Evolutionary conservation across 2,888 invertebrate genomes (phyloP), one percentile per base, ranked within the genome.

Genomic region (Caenorhabditis sp.): DNA sequence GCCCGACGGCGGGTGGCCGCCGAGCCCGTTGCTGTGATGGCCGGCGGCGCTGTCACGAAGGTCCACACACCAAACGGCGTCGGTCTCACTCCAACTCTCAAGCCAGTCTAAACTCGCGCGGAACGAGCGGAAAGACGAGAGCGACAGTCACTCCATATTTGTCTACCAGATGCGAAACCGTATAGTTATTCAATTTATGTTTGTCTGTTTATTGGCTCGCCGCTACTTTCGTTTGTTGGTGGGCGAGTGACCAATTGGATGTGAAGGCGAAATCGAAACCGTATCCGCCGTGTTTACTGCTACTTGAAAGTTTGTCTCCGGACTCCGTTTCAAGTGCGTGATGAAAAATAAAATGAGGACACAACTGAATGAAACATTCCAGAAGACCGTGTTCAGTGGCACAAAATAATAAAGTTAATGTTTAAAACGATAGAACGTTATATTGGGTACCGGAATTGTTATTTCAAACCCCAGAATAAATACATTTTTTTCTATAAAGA

Each of bases 151-250:
- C 55, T 32, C 77, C 77, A 28, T 78, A 78, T 78, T 78, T 78
- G 78, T 58, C 69, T 78, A 78, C 78, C 64, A 78, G 78, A 78
- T 70, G 78, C 71, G 70, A 79, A 79, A 79, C 79, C 79, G 79
- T 79, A 79, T 79, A 79, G 71, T 79, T 79, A 71, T 79, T 79
- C 79, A 79, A 79, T 79, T 71, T 56, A 67, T 79, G 71, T 79
- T 79, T 79, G 78, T 61, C 64, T 79, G 70, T 79, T 69, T 71
- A 79, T 70, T 67, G 79, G 79, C 79, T 70, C 79, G 78, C 69
- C 74, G 55, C 76, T 67, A 76, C 67, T 76, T 76, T 76, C 67
- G 67, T 78, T 70, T 78, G 78, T 70, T 71, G 71, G 67, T 67
- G 67, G 67, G 76, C 65, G 71, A 79, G 79, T 79, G 79, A 79